phyloP scores from a whole-genome alignment of 2,888 invertebrate species.

The Blastobasis adustella region DNA sequence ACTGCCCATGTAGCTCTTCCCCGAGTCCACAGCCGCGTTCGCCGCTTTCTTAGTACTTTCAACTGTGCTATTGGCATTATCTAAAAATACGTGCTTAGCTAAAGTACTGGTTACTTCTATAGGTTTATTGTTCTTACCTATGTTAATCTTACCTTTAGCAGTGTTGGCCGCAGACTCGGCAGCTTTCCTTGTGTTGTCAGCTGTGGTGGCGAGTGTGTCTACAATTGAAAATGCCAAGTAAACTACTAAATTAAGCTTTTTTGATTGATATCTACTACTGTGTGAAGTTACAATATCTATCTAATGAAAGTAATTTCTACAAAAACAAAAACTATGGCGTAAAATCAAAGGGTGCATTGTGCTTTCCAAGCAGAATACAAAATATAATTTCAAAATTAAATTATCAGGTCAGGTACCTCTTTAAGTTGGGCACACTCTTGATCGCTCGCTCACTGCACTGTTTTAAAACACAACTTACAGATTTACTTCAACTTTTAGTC shows the following conservation, averaged over 20 bases:
- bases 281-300: constrained; percentile 1
- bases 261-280: too few relatives aligned
- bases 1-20: constrained; percentile 34
- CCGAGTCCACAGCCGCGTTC: constrained; percentile 36
- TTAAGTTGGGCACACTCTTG: too few relatives aligned
- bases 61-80: constrained; percentile 37
- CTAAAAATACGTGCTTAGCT: constrained; percentile 21
- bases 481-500: too few relatives aligned
- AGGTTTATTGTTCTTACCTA: too few relatives aligned
- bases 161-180: constrained; percentile 60
- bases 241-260: too few relatives aligned
- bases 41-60: constrained; percentile 38
- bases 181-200: constrained; percentile 62
- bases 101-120: too few relatives aligned
- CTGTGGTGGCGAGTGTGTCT: constrained; percentile 58
- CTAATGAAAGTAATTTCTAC: neutral
- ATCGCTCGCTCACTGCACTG: too few relatives aligned
- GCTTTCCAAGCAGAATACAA: too few relatives aligned
- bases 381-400: too few relatives aligned
- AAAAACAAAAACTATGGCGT: neutral
- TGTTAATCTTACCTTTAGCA: constrained; percentile 47
- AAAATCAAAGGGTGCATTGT: too few relatives aligned
- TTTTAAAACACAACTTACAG: too few relatives aligned
- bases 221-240: constrained; percentile 19
- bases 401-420: too few relatives aligned